Evolutionary conservation across 2,888 invertebrate genomes (phyloP).

Genomic region (Ormyrus rosae): DNA sequence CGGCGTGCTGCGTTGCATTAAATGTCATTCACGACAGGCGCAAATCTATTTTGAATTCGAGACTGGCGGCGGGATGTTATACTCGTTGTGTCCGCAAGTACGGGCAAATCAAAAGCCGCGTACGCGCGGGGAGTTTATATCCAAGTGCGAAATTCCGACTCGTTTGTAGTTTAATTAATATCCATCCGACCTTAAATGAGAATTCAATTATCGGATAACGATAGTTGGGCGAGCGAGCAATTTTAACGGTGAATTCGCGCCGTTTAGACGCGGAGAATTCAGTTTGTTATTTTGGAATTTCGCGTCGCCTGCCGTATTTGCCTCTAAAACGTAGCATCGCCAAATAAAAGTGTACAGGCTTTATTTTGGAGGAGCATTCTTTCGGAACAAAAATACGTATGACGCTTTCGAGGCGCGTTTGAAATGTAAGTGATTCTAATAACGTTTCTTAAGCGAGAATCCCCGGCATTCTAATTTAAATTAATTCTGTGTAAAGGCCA

Average conservation of each 20-base stretch:
- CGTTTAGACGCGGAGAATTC: no score
- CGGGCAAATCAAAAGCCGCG: conserved; percentile 3
- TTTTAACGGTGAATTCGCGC: no score
- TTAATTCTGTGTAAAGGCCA: conserved; percentile 50
- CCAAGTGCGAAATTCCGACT: conserved; percentile 30
- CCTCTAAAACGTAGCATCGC: no score
- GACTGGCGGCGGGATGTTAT: conserved; percentile 26
- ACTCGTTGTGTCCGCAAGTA: conserved; percentile 37
- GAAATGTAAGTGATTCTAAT: conserved; percentile 38
- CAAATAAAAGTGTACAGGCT: no score
- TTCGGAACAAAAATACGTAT: background rate
- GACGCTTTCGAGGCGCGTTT: background rate
- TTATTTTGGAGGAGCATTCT: no score
- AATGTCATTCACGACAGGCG: conserved; percentile 54
- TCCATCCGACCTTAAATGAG: conserved; percentile 6
- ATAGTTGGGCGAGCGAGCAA: no score
- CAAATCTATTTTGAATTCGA: conserved; percentile 56
- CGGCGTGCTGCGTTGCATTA: conserved; percentile 52
- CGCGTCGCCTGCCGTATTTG: no score
- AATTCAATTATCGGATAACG: conserved; percentile 24
- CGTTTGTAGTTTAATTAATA: conserved; percentile 50
- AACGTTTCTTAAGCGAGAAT: conserved; percentile 15
- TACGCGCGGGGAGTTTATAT: conserved; percentile 14
- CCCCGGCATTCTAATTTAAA: conserved; percentile 51
- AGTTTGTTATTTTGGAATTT: no score